These are phyloP conservation scores for Ephialtes manifestator DNA, from an alignment of 2,888 invertebrate species.

Conservation along the genomic window DNA sequence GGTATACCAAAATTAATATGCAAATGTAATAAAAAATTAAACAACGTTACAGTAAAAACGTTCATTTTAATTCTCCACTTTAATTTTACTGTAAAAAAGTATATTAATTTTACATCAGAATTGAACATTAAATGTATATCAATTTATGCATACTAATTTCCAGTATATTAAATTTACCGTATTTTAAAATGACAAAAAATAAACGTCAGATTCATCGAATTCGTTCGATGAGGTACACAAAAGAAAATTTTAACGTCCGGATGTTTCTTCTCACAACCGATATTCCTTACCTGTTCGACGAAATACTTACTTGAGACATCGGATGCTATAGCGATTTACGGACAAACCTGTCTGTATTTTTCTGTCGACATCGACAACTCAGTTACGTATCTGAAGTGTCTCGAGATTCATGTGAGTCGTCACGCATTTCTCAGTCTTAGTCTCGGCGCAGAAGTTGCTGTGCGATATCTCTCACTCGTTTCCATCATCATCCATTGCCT, in stretches of 20 bases:
- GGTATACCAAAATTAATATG: too few species aligned
- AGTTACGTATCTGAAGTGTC: conserved; percentile 44
- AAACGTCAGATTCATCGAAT: conserved; percentile 35
- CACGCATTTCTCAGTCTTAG: conserved; percentile 70
- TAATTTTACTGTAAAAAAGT: too few species aligned
- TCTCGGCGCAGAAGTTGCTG: conserved; percentile 68
- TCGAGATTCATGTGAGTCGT: conserved; percentile 43
- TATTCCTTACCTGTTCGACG: conserved; percentile 79
- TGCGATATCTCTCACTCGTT: conserved; percentile 70
- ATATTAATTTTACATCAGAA: not conserved
- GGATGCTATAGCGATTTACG: conserved; percentile 54
- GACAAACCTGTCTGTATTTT: conserved; percentile 58
- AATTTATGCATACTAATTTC: too few species aligned
- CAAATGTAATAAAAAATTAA: too few species aligned
- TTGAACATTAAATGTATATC: too few species aligned
- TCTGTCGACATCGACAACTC: conserved; percentile 56
- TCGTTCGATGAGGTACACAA: conserved; percentile 27
- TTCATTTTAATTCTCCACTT: too few species aligned
- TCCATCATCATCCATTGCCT: conserved; percentile 77
- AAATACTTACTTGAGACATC: conserved; percentile 79
- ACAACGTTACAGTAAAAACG: too few species aligned
- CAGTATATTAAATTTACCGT: too few species aligned
- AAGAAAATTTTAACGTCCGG: conserved; percentile 2
- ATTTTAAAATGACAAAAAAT: conserved; percentile 16
- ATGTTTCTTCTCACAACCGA: conserved; percentile 49